Base-by-base conservation (phyloP, 23 tunicate species). In the Phallusia fumigata region DNA sequence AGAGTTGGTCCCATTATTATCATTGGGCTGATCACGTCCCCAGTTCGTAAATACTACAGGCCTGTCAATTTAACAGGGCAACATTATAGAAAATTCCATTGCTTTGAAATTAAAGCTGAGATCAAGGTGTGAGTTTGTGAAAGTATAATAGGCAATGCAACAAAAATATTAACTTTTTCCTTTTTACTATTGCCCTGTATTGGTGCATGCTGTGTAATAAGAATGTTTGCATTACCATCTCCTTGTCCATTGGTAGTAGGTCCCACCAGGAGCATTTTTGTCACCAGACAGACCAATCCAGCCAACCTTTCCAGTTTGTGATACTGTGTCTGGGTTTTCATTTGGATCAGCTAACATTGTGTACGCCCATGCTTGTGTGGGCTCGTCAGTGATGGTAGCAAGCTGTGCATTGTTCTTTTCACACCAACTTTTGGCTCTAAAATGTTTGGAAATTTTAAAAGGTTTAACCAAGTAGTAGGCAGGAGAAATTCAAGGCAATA, bases 251-350 rank as follows among this genome's bases (percentile, higher is more conserved):
- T 65, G 6, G 78, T 84, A 93, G 22, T 52, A 49, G 19, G 75
- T 44, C 22, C 76, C 82, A 34, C 75, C 84, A 6, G 76, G 30
- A 19, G 28, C 10, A 19, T 11, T 30, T 32, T 52, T 73, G 15
- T 40, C 34, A 72, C 64, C 33, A 74, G 65, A 53, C 90, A 94
- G 52, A 53, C 98, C 98, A 0, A 94, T 79, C 98, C 98, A 94
- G 32, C 86, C 94, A 30, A 10, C 33, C 33, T 51, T 30, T 24
- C 98, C 98, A 10, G 8, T 65, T 32, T 90, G 94, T 30, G 53
- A 19, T 15, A 88, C 84, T 28, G 80, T 13, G 19, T 84, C 87
- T 0, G 98, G 98, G 49, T 94, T 82, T 83, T 94, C 98, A 16
- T 83, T 82, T 6, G 98, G 88, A 75, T 94, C 94, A 13, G 86